A percentile compares a stretch with the other conserved stretches of the same genome.
phyloP scores from a whole-genome alignment of 2,888 invertebrate species.

The Xylocampa areola region DNA sequence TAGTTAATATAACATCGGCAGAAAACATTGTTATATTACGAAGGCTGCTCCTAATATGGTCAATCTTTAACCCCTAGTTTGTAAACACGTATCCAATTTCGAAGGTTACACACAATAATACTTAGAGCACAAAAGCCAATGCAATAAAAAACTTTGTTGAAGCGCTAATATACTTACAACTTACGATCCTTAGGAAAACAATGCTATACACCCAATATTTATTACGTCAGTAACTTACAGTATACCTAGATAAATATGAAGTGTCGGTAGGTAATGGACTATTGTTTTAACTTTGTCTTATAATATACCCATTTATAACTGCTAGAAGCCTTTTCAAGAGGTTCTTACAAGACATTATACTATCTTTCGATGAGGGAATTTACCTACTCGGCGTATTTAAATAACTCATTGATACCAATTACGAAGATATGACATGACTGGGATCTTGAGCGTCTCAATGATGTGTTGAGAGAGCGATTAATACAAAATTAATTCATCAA shows the following conservation, averaged over 20 bases:
- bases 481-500: too few species aligned
- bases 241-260: constrained; percentile 9
- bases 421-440: not conserved
- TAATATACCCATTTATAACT: too few species aligned
- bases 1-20: not conserved
- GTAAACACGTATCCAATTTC: constrained; percentile 46
- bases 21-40: constrained; percentile 2
- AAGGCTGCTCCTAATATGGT: constrained; percentile 6
- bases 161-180: constrained; percentile 12
- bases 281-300: constrained; percentile 5
- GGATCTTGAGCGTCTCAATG: constrained; percentile 12
- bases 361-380: too few species aligned
- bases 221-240: constrained; percentile 13
- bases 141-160: constrained; percentile 31
- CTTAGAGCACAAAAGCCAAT: constrained; percentile 28
- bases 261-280: not conserved
- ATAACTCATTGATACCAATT: constrained; percentile 22
- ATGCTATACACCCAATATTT: constrained; percentile 4
- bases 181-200: constrained; percentile 11
- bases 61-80: constrained; percentile 24
- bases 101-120: constrained; percentile 30
- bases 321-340: too few species aligned
- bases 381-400: not conserved
- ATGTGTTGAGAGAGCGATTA: not conserved
- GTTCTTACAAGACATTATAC: too few species aligned